Evolutionary conservation across 2,888 invertebrate genomes (phyloP).

Genomic region (Euspilapteryx auroguttella): DNA sequence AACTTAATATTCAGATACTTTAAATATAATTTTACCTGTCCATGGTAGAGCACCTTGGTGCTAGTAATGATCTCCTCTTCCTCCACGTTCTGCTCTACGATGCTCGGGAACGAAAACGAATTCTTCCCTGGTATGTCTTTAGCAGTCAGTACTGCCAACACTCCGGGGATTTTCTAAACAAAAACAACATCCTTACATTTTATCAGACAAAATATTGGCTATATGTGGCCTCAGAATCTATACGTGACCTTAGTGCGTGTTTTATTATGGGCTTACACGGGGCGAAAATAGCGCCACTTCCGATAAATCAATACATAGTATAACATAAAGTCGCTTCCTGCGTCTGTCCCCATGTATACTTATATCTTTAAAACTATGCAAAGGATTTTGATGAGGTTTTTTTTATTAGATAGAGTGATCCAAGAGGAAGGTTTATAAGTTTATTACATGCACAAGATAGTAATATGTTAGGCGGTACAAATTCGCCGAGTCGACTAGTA

Average conservation of each 20-base stretch:
- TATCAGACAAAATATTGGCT: neutral
- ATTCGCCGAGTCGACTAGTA: too few species aligned
- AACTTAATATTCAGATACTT: slow-evolving; percentile 51
- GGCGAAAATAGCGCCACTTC: too few species aligned
- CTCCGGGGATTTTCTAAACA: slow-evolving; percentile 65
- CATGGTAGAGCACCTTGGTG: slow-evolving; percentile 61
- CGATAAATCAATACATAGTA: too few species aligned
- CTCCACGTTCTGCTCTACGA: slow-evolving; percentile 22
- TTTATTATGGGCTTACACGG: too few species aligned
- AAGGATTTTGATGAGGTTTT: too few species aligned
- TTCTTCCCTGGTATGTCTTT: slow-evolving; percentile 75
- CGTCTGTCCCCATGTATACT: too few species aligned
- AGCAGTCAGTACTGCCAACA: slow-evolving; percentile 64
- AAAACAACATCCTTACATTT: neutral
- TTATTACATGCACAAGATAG: too few species aligned
- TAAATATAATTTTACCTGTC: slow-evolving; percentile 71
- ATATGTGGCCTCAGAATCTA: neutral
- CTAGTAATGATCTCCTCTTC: slow-evolving; percentile 58
- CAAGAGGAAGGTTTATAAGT: too few species aligned
- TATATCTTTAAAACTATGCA: too few species aligned
- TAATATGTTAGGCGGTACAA: too few species aligned
- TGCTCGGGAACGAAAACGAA: slow-evolving; percentile 39
- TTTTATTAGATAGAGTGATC: too few species aligned
- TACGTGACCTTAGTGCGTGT: neutral
- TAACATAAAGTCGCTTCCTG: too few species aligned